phyloP scores from a whole-genome alignment of 2,797 vertebrate species.

The Eulemur albifrons region DNA sequence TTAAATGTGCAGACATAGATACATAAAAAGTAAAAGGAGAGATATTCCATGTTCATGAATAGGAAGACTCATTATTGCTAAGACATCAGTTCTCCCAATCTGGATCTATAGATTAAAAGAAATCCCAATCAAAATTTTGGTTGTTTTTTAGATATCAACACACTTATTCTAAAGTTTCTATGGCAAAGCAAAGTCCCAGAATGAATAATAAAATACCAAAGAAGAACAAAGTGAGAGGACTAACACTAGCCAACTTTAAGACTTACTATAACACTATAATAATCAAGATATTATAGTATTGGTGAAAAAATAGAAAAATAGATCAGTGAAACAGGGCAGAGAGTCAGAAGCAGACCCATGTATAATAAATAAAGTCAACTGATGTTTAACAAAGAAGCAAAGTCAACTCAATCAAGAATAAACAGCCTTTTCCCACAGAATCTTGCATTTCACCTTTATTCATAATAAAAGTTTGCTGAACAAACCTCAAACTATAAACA shows the following conservation, averaged over 20 bases:
- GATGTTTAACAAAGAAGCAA: neutral
- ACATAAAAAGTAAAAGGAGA: neutral
- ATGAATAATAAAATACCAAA: neutral
- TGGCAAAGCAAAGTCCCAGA: neutral
- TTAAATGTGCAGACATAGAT: neutral
- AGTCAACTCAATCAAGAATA: neutral
- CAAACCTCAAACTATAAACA: neutral
- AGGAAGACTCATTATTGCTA: neutral
- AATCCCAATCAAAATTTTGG: neutral
- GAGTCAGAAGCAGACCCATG: neutral
- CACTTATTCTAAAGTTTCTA: neutral
- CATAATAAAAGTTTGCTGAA: neutral
- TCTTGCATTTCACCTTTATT: neutral
- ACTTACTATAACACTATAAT: neutral
- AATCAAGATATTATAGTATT: neutral
- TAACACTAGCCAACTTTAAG: neutral
- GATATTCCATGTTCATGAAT: neutral
- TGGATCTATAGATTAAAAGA: neutral
- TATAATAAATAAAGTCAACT: neutral
- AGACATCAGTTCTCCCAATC: neutral
- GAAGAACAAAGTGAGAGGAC: neutral
- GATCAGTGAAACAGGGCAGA: neutral
- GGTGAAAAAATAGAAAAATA: neutral
- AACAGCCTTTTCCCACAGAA: neutral
- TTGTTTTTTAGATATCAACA: neutral